Percentiles rank a stretch among this genome's conserved stretches.
These are phyloP conservation scores for Calyptomena viridis DNA, from an alignment of 2,113 vertebrate genomes.

Conservation along the genomic window DNA sequence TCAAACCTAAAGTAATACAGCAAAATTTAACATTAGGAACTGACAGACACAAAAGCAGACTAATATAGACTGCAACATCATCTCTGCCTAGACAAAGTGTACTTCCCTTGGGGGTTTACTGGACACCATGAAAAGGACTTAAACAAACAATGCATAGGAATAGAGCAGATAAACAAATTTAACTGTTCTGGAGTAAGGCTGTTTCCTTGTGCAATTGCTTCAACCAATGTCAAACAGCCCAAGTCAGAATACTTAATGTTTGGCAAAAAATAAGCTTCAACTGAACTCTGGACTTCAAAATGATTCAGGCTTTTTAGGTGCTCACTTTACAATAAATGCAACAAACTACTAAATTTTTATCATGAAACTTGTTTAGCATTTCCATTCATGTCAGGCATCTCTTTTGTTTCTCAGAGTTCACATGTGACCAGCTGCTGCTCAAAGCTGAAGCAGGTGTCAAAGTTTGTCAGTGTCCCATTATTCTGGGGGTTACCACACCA, in stretches of 20 bases:
- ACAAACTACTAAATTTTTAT: not conserved
- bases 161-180: not conserved
- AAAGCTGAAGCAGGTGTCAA: not conserved
- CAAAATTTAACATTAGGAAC: not conserved
- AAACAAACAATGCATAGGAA: not conserved
- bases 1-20: conserved; percentile 72
- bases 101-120: not conserved
- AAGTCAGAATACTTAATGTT: not conserved
- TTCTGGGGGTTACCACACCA: not conserved
- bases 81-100: not conserved
- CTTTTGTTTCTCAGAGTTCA: no score
- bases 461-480: fast-evolving
- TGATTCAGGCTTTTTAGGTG: not conserved
- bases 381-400: not conserved
- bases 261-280: not conserved
- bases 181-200: not conserved
- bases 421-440: not conserved
- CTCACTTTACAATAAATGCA: not conserved
- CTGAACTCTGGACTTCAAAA: not conserved
- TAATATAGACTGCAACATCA: not conserved
- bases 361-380: not conserved
- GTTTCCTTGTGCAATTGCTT: not conserved
- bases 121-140: not conserved
- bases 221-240: not conserved
- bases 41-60: not conserved